Conservation (phyloP, 2,113 vertebrate species). For the Ceratotherium simum region DNA sequence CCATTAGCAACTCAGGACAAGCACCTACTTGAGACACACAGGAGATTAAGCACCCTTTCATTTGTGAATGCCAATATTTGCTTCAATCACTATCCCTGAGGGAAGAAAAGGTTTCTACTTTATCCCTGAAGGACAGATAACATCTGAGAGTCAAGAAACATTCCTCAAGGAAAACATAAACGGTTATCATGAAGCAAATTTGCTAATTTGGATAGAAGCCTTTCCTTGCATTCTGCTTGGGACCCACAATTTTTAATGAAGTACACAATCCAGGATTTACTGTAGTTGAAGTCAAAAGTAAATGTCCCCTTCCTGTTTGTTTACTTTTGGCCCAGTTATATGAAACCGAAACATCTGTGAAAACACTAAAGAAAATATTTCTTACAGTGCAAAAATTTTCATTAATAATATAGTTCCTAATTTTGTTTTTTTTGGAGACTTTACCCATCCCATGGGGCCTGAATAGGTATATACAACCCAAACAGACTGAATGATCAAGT, state of each 20-base stretch:
- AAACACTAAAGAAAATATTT: not conserved
- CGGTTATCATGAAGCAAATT: not conserved
- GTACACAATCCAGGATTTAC: not conserved
- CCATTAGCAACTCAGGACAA: not conserved
- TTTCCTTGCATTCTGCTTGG: not conserved
- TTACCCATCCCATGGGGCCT: not conserved
- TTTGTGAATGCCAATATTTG: not conserved
- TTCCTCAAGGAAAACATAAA: not conserved
- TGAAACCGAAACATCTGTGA: not conserved
- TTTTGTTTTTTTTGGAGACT: not conserved
- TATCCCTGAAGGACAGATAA: not conserved
- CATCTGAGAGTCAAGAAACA: not conserved
- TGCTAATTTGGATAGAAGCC: not conserved
- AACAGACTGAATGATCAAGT: not conserved
- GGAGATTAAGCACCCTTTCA: not conserved
- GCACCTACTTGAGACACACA: not conserved
- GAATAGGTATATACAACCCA: too few relatives aligned
- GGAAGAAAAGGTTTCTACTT: slow-evolving; percentile 18
- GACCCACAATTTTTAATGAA: not conserved
- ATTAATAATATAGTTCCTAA: not conserved
- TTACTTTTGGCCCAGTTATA: not conserved
- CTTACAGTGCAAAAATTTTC: not conserved
- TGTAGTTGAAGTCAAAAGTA: not conserved
- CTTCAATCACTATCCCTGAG: not conserved
- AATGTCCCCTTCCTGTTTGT: not conserved